Conservation (phyloP, 2,797 vertebrate species). For the Podarcis siculus region DNA sequence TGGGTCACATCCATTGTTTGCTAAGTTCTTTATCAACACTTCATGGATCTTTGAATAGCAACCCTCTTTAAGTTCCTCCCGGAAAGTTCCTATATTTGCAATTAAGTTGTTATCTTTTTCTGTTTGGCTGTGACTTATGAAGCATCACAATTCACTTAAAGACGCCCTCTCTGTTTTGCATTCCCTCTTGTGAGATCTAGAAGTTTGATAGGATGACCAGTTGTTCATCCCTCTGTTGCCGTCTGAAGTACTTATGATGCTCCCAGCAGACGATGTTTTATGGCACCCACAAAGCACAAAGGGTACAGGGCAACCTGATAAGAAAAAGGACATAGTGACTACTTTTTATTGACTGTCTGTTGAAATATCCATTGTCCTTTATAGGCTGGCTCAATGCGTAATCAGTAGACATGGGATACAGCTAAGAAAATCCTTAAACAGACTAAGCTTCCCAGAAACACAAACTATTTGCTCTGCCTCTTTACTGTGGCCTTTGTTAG, state of each 20-base stretch:
- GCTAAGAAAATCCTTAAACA: not conserved
- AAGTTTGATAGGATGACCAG: slow-evolving; percentile 74
- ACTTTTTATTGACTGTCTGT: slow-evolving; percentile 63
- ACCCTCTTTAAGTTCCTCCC: not conserved
- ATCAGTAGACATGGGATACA: slow-evolving; percentile 47
- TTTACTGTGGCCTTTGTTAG: slow-evolving; percentile 20
- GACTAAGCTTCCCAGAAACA: not conserved
- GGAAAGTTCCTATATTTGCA: not conserved
- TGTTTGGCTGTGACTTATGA: slow-evolving; percentile 65
- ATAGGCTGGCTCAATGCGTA: slow-evolving; percentile 53
- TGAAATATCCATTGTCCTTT: slow-evolving; percentile 61
- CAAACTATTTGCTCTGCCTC: not conserved
- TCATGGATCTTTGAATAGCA: no score
- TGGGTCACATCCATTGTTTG: not conserved
- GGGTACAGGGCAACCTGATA: slow-evolving; percentile 63
- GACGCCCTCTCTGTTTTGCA: slow-evolving; percentile 47
- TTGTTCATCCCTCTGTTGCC: slow-evolving; percentile 63
- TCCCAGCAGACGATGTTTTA: slow-evolving; percentile 50
- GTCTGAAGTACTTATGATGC: slow-evolving; percentile 68
- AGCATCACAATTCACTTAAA: slow-evolving; percentile 44
- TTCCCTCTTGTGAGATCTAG: slow-evolving; percentile 60
- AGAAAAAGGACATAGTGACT: slow-evolving; percentile 64
- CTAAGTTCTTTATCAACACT: no score
- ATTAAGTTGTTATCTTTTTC: slow-evolving; percentile 49
- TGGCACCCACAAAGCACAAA: slow-evolving; percentile 56